Evolutionary conservation across 1,140 invertebrate species (phyloP), one percentile per base, ranked within the genome.

Genomic region (Lepidurus apus): DNA sequence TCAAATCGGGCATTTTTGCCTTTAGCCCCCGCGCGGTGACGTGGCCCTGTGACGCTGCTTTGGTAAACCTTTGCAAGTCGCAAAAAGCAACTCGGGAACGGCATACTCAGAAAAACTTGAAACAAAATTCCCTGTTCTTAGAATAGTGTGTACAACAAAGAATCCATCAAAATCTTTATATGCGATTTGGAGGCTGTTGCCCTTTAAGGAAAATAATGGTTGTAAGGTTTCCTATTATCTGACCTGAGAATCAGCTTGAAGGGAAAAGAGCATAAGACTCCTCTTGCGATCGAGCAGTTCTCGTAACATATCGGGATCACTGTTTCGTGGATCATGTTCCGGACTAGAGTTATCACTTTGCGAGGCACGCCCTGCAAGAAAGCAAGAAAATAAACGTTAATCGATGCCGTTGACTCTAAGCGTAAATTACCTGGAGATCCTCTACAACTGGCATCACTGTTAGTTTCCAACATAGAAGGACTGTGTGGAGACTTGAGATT

Each of bases 251-350:
- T 94, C 73, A 96, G 86, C 86, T 94, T 94, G 83, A 91, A 93
- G 80, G 96, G 89, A 79, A 8, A 79, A 43, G 21, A 79, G 34
- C 76, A 97, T 87, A 81, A 93, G 90, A 82, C 93, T 93, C 81
- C 94, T 89, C 84, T 95, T 95, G 81, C 93, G 93, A 80, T 92
- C 93, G 81, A 96, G 89, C 87, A 96, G 92, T 82, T 95, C 94
- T 81, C 94, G 90, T 83, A 96, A 93, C 88, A 95, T 93, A 81
- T 95, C 93, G 8, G 53, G 53, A 65, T 65, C 53, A 65, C 21
- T 65, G 4, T 79, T 74, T 17, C 6, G 79, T 74, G 75, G 42
- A 11, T 74, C 78, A 9, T 74, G 78, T 75, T 79, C 78, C 11
- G 78, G 78, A 24, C 78, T 79, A 34, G 78, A 79, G n/a, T 43